Evolutionary conservation across 2,113 vertebrate genomes (phyloP).

Genomic region (Oryzias woworae): DNA sequence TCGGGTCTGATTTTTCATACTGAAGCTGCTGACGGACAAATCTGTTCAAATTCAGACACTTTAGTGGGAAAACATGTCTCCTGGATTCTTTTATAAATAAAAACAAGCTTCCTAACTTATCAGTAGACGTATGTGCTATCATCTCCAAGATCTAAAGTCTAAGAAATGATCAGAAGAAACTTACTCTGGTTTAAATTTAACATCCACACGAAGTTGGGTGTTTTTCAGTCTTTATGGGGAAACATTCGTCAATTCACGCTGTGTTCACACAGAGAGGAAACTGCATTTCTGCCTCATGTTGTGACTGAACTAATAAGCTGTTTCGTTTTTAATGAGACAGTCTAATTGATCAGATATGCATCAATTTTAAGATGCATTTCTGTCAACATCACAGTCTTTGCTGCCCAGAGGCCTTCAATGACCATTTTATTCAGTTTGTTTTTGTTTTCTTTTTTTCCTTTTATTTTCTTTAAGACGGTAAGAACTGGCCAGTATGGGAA

Average conservation of each 20-base stretch:
- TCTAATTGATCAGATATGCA: not conserved
- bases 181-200: no score
- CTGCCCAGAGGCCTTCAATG: no score
- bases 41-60: constrained; percentile 3
- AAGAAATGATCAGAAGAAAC: no score
- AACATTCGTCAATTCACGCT: not conserved
- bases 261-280: not conserved
- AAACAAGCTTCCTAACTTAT: constrained; percentile 24
- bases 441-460: no score
- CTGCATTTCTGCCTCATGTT: no score
- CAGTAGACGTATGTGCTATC: not conserved
- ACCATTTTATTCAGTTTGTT: no score
- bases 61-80: not conserved
- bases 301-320: no score
- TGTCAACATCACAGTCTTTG: not conserved
- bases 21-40: constrained; percentile 22
- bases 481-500: no score
- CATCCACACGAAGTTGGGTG: not conserved
- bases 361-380: not conserved
- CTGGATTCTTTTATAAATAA: not conserved
- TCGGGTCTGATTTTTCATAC: constrained; percentile 29
- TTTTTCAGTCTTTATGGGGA: not conserved
- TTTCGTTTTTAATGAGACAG: not conserved
- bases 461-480: no score
- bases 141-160: no score